phyloP scores from a whole-genome alignment of 2,888 invertebrate genomes.

The Cistogaster globosa region DNA sequence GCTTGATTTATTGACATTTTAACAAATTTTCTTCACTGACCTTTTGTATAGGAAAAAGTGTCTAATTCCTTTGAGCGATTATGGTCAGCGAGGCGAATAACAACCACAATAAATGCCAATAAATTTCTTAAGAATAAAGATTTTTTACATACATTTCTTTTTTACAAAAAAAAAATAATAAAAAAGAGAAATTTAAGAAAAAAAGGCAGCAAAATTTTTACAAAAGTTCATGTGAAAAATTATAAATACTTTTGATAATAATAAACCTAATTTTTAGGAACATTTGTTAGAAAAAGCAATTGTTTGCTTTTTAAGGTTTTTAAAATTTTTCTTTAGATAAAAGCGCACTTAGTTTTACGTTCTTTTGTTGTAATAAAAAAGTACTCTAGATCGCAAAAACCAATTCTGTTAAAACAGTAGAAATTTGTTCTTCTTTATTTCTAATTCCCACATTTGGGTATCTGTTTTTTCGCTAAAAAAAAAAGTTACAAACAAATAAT shows the following conservation, averaged over 20 bases:
- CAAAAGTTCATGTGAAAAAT: no score
- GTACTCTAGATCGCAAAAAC: no score
- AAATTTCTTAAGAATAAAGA: conserved; percentile 6
- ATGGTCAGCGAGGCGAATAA: conserved; percentile 32
- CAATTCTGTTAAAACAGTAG: no score
- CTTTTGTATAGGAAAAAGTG: conserved; percentile 44
- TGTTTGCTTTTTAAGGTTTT: no score
- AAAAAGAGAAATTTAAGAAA: neutral
- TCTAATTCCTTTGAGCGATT: conserved; percentile 58
- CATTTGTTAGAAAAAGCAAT: no score
- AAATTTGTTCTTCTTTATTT: no score
- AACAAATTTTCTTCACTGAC: conserved; percentile 59
- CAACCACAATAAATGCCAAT: neutral
- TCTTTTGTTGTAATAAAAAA: no score
- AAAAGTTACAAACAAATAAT: neutral
- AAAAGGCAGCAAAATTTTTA: neutral
- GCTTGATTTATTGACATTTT: conserved; percentile 62
- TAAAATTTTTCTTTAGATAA: no score
- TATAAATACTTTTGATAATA: no score
- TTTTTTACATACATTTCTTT: neutral
- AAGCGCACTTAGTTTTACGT: no score
- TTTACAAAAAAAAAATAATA: neutral
- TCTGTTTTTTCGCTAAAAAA: neutral
- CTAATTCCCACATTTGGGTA: no score
- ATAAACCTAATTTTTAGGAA: no score